Conservation (phyloP, 1,140 invertebrate species). For the Meloidogyne hapla region DNA sequence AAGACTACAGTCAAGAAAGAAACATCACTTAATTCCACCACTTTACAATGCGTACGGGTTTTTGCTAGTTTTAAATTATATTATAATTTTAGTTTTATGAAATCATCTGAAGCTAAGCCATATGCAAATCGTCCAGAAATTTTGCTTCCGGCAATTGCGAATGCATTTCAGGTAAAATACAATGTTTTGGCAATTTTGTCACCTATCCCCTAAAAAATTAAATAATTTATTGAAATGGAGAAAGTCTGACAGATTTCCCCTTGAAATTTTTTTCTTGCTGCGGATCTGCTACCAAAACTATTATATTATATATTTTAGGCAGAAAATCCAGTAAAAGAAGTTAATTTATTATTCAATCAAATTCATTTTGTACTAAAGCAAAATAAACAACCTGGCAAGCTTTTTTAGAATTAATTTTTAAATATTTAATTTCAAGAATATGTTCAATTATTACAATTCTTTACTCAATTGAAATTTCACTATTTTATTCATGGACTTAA, state of each 20-base stretch:
- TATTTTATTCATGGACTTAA: not conserved
- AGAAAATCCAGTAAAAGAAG: not conserved
- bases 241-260: no score
- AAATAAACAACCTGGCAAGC: not conserved
- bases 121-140: not conserved
- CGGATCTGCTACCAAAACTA: no score
- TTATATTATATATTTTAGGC: not conserved
- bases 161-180: not conserved
- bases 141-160: not conserved
- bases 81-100: not conserved
- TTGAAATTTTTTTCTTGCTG: no score
- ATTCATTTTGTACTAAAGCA: not conserved
- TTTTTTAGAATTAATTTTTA: not conserved
- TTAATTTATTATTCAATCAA: not conserved
- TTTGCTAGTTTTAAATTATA: not conserved
- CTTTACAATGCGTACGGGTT: not conserved
- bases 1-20: not conserved
- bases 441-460: not conserved
- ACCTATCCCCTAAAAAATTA: no score
- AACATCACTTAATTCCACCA: not conserved
- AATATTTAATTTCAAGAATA: not conserved
- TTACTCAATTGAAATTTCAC: not conserved
- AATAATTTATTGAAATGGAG: no score
- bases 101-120: not conserved
- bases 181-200: no score